Base-by-base conservation (phyloP, 2,888 invertebrate species). In the Aspidiotus destructor region DNA sequence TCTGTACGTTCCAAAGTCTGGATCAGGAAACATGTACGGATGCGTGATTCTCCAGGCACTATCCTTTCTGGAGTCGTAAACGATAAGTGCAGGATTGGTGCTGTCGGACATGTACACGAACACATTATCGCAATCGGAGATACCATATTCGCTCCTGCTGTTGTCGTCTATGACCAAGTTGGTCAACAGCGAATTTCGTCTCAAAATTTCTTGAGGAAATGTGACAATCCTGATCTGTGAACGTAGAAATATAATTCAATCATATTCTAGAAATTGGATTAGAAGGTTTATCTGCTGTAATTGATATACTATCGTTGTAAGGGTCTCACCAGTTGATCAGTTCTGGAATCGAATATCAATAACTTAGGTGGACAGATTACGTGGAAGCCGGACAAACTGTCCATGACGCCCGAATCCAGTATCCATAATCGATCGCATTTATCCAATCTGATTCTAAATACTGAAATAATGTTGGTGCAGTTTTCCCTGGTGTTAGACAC, bases 341-440 rank as follows among this genome's bases (percentile, higher is more conserved):
- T 88, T 65, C 82, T 81, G 75, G 89, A 80, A 75, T 92, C 89
- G 73, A 91, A 88, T 69, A 91, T 84, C 68, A 90, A 81, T 64
- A 91, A 81, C 78, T 91, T 91, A 7, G 91, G 91, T 0, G 87
- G 87, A 75, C 91, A 92, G 13, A 83, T 80, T 11, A 81, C 77
- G 62, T 79, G 81, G 74, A 84, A 86, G 75, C 87, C 85, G 69
- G 86, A 86, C 65, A 88, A 76, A 7, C 86, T 86, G 73, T 86
- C 85, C 76, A 83, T 81, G 15, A 88, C 82, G 0, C 88, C 91
- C 3, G 89, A 85, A 78, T 92, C 91, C 69, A 91, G 78, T 1
- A 87, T 86, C 91, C 91, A 91, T 6, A 91, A 79, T 16, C 91
- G 81, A 77, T 89, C 87, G 78, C 91, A 91, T n/a, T 86, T 83